Percentiles rank a stretch among this genome's conserved stretches.
phyloP scores from a whole-genome alignment of 2,888 invertebrate species.

The Synanthedon vespiformis region DNA sequence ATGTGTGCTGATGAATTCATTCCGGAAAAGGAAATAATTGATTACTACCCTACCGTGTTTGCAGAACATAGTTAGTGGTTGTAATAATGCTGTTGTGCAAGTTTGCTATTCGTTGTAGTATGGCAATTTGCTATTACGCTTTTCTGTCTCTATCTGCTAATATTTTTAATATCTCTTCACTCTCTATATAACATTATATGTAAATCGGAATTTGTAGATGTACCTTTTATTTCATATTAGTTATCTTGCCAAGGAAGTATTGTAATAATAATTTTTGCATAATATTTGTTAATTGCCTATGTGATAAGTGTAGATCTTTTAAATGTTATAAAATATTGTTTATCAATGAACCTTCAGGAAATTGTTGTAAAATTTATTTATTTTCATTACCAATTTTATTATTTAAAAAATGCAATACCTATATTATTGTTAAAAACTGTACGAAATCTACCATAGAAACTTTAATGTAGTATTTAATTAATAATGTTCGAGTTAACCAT shows the following conservation, averaged over 20 bases:
- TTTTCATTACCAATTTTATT: conserved; percentile 20
- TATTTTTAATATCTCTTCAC: conserved; percentile 47
- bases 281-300: conserved; percentile 43
- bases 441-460: conserved; percentile 49
- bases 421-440: conserved; percentile 38
- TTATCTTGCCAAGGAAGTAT: conserved; percentile 67
- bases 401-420: conserved; percentile 15
- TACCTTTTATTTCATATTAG: conserved; percentile 41
- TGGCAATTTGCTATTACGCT: conserved; percentile 51
- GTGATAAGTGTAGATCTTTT: conserved; percentile 65
- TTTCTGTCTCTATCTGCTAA: conserved; percentile 27
- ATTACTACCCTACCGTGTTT: conserved; percentile 55
- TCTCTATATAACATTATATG: conserved; percentile 52
- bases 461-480: conserved; percentile 29
- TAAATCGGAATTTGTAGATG: conserved; percentile 39
- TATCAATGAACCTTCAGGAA: conserved; percentile 30
- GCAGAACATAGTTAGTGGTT: conserved; percentile 55
- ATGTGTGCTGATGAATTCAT: conserved; percentile 40
- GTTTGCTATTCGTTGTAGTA: conserved; percentile 61
- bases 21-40: conserved; percentile 32
- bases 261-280: conserved; percentile 30
- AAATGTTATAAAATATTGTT: conserved; percentile 32
- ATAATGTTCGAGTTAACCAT: conserved; percentile 54
- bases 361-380: conserved; percentile 33
- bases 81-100: conserved; percentile 24